A percentile compares a stretch with the other conserved stretches of the same genome.
These are phyloP conservation scores for Gymnarchus niloticus DNA, from an alignment of 2,113 vertebrate species.

Conservation along the genomic window DNA sequence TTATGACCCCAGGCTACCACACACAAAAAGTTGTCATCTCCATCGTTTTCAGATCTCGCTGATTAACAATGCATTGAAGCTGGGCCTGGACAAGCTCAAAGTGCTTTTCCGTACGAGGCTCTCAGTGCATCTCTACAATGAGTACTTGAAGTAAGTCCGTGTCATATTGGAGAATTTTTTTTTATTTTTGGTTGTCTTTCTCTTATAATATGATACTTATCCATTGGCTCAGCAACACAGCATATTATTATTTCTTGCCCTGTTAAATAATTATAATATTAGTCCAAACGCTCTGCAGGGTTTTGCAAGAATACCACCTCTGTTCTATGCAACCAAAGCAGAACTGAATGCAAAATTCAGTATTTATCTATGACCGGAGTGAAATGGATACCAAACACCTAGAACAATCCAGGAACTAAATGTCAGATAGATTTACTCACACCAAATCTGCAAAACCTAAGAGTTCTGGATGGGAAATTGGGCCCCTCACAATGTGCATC, in stretches of 20 bases:
- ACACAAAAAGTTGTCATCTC: background rate
- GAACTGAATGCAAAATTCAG: too few relatives aligned
- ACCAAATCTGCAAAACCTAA: background rate
- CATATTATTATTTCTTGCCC: background rate
- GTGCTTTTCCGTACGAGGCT: slow-evolving; percentile 85
- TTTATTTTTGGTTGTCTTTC: background rate
- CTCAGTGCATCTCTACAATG: slow-evolving; percentile 86
- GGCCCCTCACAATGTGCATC: too few relatives aligned
- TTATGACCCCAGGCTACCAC: background rate
- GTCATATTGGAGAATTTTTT: background rate
- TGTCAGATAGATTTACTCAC: background rate
- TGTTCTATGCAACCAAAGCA: background rate
- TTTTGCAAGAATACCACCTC: background rate
- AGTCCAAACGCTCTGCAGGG: background rate
- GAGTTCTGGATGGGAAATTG: too few relatives aligned
- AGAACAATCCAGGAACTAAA: too few relatives aligned
- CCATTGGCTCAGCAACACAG: background rate
- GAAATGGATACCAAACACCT: too few relatives aligned
- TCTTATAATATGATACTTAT: background rate
- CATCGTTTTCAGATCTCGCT: slow-evolving; percentile 78
- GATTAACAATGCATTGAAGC: slow-evolving; percentile 94
- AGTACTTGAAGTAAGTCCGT: slow-evolving; percentile 87
- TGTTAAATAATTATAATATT: background rate
- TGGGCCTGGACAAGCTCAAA: slow-evolving; percentile 89
- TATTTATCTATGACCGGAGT: too few relatives aligned